A percentile compares a stretch with the other conserved stretches of the same genome.
Conservation (phyloP, 2,888 invertebrate genomes). For the Pseudoips prasinana region DNA sequence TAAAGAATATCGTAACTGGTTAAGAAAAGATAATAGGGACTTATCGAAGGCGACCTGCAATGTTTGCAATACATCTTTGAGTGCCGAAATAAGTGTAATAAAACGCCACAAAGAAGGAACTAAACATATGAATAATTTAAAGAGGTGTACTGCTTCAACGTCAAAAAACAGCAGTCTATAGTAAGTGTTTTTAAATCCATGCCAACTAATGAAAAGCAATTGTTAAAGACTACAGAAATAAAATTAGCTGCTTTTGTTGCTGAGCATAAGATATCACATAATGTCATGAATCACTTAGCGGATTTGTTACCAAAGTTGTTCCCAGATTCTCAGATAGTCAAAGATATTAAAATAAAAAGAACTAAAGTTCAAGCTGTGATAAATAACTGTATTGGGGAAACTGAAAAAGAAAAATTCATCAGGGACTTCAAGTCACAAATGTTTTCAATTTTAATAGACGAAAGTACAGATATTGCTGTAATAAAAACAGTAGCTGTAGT, state of each 20-base stretch:
- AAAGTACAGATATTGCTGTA: conserved; percentile 12
- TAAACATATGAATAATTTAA: conserved; percentile 5
- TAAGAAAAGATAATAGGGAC: not conserved
- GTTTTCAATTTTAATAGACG: conserved; percentile 14
- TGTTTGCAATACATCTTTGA: not conserved
- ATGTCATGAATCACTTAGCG: conserved; percentile 13
- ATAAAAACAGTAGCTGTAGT: conserved; percentile 10
- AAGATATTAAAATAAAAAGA: conserved; percentile 8
- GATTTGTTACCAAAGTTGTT: conserved; percentile 12
- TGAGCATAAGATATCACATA: conserved; percentile 17
- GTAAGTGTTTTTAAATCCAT: conserved; percentile 4
- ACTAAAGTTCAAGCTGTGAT: conserved; percentile 12
- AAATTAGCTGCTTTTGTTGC: conserved; percentile 17
- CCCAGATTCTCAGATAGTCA: conserved; percentile 13
- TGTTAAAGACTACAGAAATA: conserved; percentile 5
- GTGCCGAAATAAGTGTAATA: conserved; percentile 3
- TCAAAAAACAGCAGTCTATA: not conserved
- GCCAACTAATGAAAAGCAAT: conserved; percentile 7
- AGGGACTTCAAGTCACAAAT: conserved; percentile 7
- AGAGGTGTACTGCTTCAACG: not conserved
- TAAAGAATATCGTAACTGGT: not conserved
- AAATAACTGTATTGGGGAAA: conserved; percentile 8
- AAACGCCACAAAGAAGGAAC: conserved; percentile 4
- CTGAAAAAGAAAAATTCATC: conserved; percentile 5
- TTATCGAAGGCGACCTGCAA: not conserved